Base-by-base conservation (phyloP, 2,113 vertebrate genomes). In the Neomonachus schauinslandi region DNA sequence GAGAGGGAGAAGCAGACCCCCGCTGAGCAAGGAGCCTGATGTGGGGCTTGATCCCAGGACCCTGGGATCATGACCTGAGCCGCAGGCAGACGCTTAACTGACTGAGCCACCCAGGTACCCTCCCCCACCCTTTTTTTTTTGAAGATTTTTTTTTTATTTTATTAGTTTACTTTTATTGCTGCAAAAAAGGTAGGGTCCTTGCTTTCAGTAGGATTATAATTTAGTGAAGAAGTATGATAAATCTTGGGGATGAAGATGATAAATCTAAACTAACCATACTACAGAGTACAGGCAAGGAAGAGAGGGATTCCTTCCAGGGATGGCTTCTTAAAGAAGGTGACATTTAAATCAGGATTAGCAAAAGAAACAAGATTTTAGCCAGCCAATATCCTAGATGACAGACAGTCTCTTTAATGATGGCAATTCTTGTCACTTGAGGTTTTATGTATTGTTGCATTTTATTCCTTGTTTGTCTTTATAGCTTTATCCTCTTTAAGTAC, bases 381-480 rank as follows among this genome's bases (percentile, higher is more conserved):
- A 74, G 80, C 28, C 39, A 61, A 49, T 4, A 15, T 80, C 81
- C 24, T 42, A 76, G 49, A 51, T 71, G 84, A 95, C 46, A 87
- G 65, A 74, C 55, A 42, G n/a, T 82, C 28, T 76, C 39, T 51
- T 76, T 90, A 77, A 81, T n/a, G 92, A 88, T 63, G 61, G 59
- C 26, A 53, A 26, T 67, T 92, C 49, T 55, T 92, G 77, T 80
- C 80, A 49, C 77, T 74, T 22, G 63, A 53, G 59, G 53, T 80
- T 77, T 96, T 86, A 71, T 57, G n/a, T 67, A 16, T 84, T 51
- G 61, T 57, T 46, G 59, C 71, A 39, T 95, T 96, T 74, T 84
- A 71, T 89, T 65, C 63, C 42, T 74, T 90, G 89, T 57, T 69
- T 63, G 33, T 67, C 53, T 96, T 88, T 90, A 92, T 16, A 94